Evolutionary conservation across 2,888 invertebrate genomes (phyloP).

Genomic region (Cephus sareptanus): DNA sequence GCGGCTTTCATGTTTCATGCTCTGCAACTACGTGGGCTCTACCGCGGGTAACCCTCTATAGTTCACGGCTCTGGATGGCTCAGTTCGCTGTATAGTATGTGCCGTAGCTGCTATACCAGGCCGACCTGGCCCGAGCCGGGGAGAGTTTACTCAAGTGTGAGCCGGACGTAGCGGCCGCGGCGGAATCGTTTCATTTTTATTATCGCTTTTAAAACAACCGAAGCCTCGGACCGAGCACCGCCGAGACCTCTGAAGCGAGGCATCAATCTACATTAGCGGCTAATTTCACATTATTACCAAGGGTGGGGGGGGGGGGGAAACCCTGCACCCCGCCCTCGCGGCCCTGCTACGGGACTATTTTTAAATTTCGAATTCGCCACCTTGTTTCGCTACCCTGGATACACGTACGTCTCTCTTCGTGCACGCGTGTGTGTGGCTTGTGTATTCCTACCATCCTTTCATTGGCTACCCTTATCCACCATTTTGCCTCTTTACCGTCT

Average conservation of each 20-base stretch:
- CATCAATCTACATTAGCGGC: slow-evolving; percentile 63
- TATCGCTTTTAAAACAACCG: slow-evolving; percentile 53
- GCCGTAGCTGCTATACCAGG: too few species aligned
- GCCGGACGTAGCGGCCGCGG: slow-evolving; percentile 20
- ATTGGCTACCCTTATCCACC: not conserved
- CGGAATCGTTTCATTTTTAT: slow-evolving; percentile 62
- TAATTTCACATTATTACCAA: slow-evolving; percentile 60
- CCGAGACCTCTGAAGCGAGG: slow-evolving; percentile 37
- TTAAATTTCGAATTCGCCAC: slow-evolving; percentile 47
- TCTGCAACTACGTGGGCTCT: too few species aligned
- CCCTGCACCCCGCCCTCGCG: slow-evolving; percentile 21
- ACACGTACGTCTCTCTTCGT: too few species aligned
- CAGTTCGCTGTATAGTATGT: too few species aligned
- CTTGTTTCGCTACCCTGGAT: slow-evolving; percentile 12
- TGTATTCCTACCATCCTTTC: not conserved
- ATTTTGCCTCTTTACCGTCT: not conserved
- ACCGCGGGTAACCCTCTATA: too few species aligned
- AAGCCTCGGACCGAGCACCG: slow-evolving; percentile 16
- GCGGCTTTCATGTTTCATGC: too few species aligned
- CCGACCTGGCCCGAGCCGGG: too few species aligned
- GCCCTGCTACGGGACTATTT: slow-evolving; percentile 41
- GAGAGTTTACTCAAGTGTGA: too few species aligned
- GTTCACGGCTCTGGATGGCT: too few species aligned
- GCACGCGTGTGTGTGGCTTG: too few species aligned
- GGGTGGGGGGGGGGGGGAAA: too few species aligned